Evolutionary conservation across 1,140 invertebrate species (phyloP).

Genomic region (Trypoxylus dichotomus): DNA sequence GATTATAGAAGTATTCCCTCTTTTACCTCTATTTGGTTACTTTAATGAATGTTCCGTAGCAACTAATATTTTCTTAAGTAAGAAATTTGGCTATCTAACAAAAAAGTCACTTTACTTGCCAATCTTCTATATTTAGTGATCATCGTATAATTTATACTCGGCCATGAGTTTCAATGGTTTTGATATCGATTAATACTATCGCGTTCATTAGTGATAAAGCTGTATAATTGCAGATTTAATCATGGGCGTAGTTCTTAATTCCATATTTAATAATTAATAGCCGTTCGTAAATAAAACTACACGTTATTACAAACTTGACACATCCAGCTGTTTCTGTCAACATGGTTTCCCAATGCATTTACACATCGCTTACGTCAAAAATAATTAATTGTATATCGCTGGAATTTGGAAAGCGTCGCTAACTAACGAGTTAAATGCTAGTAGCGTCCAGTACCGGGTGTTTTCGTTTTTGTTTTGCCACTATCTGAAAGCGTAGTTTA

Average conservation of each 20-base stretch:
- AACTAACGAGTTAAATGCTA: slow-evolving; percentile 1
- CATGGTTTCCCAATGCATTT: not conserved
- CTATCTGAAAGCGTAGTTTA: not conserved
- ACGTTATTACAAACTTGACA: not conserved
- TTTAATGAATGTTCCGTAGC: too few relatives aligned
- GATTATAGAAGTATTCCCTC: too few relatives aligned
- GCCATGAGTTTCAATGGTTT: too few relatives aligned
- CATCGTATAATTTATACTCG: too few relatives aligned
- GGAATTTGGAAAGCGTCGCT: not conserved
- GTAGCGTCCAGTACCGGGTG: not conserved
- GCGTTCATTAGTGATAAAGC: too few relatives aligned
- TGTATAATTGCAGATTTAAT: too few relatives aligned
- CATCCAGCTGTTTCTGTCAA: not conserved
- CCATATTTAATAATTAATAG: not conserved
- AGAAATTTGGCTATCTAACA: too few relatives aligned
- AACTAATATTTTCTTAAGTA: too few relatives aligned
- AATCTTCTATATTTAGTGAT: too few relatives aligned
- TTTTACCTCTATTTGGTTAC: too few relatives aligned
- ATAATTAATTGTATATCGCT: not conserved
- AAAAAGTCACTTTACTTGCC: too few relatives aligned
- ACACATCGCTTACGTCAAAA: not conserved
- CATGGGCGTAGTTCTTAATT: not conserved
- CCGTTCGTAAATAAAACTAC: not conserved
- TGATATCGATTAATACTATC: too few relatives aligned
- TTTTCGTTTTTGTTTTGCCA: not conserved